Conservation (phyloP, 2,888 invertebrate genomes). For the Caenorhabditis plicata region DNA sequence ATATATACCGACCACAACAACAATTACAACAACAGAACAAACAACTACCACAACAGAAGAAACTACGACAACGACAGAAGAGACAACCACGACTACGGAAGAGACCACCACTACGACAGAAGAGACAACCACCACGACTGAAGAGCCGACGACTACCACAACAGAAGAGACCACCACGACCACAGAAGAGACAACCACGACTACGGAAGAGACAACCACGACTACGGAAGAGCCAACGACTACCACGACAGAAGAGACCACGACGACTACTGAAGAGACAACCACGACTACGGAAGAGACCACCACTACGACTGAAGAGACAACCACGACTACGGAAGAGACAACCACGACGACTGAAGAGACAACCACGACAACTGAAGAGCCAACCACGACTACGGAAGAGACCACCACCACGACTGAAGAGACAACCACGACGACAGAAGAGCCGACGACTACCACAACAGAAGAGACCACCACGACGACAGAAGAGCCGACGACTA, state of each 20-base stretch:
- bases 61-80: not conserved
- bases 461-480: not conserved
- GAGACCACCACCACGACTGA: not conserved
- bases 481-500: not conserved
- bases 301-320: not conserved
- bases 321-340: not conserved
- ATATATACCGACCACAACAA: slow-evolving; percentile 5
- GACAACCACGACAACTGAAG: not conserved
- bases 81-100: not conserved
- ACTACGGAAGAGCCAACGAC: not conserved
- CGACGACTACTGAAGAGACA: not conserved
- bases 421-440: not conserved
- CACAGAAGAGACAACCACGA: slow-evolving; percentile 2
- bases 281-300: not conserved
- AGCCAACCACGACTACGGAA: not conserved
- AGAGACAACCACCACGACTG: slow-evolving; percentile 2
- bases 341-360: not conserved
- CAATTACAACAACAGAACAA: not conserved
- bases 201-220: slow-evolving; percentile 1
- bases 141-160: not conserved
- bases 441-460: not conserved
- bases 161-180: slow-evolving; percentile 1
- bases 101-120: slow-evolving; percentile 1
- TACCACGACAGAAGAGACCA: not conserved
- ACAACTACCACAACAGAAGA: not conserved